phyloP scores from a whole-genome alignment of 2,797 vertebrate species.

The Megalops cyprinoides region DNA sequence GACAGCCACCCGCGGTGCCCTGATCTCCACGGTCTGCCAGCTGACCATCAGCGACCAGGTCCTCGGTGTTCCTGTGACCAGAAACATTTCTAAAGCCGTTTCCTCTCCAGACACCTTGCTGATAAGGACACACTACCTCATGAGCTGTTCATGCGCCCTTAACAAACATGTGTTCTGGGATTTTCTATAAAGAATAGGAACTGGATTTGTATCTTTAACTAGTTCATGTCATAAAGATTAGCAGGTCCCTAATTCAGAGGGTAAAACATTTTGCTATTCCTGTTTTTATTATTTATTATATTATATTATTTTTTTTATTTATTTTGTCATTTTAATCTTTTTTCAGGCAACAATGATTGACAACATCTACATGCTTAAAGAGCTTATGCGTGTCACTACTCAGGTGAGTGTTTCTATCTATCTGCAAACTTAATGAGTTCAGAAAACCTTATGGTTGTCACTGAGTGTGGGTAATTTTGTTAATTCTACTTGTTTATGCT shows the following conservation, averaged over 20 bases:
- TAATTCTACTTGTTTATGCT: neutral
- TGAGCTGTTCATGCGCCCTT: too few relatives aligned
- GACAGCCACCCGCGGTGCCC: slow-evolving; percentile 59
- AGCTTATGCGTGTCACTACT: slow-evolving; percentile 65
- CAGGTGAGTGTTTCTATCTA: slow-evolving; percentile 65
- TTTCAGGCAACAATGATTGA: slow-evolving; percentile 65
- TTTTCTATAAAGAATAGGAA: too few relatives aligned
- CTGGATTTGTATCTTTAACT: too few relatives aligned
- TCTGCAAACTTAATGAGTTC: slow-evolving; percentile 2
- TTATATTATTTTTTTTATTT: too few relatives aligned
- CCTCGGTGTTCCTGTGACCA: slow-evolving; percentile 6
- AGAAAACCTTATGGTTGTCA: neutral
- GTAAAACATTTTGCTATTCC: too few relatives aligned
- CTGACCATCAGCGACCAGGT: slow-evolving; percentile 70
- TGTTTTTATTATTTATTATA: too few relatives aligned
- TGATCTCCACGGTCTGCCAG: slow-evolving; percentile 67
- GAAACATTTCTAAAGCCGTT: neutral
- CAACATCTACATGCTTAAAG: slow-evolving; percentile 62
- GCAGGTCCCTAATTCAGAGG: too few relatives aligned
- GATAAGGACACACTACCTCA: too few relatives aligned
- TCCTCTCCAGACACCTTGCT: neutral
- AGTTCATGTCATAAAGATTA: too few relatives aligned
- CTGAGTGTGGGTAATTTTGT: neutral
- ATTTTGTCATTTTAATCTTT: neutral
- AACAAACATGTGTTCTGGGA: too few relatives aligned